Conservation (phyloP, 1,140 invertebrate genomes). For the Pteromalus puparum region DNA sequence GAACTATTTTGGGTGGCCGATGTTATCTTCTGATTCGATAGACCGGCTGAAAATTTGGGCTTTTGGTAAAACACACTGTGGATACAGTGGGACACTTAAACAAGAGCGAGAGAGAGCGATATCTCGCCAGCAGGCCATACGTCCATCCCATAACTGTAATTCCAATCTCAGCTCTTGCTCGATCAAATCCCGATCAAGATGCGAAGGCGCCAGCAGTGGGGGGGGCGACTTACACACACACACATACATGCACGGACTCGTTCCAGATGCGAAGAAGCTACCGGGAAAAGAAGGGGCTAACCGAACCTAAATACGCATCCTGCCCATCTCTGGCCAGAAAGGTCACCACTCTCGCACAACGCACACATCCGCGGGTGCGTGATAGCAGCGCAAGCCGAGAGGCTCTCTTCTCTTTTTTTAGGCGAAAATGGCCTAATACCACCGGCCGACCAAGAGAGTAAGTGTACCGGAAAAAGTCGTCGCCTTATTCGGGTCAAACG, state of each 20-base stretch:
- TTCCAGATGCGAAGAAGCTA: too few species aligned
- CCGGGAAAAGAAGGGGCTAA: neutral
- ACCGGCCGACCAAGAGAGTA: neutral
- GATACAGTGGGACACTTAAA: neutral
- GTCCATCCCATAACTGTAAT: neutral
- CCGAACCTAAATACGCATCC: slow-evolving; percentile 17
- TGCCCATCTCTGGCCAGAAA: neutral
- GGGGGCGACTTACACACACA: too few species aligned
- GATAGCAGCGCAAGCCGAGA: neutral
- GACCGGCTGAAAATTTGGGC: too few species aligned
- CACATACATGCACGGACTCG: neutral
- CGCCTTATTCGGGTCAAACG: slow-evolving; percentile 59
- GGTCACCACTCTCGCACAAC: neutral
- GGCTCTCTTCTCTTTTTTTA: slow-evolving; percentile 12
- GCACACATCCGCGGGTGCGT: neutral
- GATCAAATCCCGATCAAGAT: slow-evolving; percentile 4
- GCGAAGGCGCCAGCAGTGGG: neutral
- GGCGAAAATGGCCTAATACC: neutral
- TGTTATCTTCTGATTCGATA: too few species aligned
- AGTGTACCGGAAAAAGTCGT: slow-evolving; percentile 51
- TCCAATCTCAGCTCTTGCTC: neutral
- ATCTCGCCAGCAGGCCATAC: neutral
- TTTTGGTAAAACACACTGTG: neutral
- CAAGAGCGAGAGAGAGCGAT: neutral
- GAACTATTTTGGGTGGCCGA: too few species aligned